Conservation (phyloP, 2,113 vertebrate species). For the Lipophrys pholis region DNA sequence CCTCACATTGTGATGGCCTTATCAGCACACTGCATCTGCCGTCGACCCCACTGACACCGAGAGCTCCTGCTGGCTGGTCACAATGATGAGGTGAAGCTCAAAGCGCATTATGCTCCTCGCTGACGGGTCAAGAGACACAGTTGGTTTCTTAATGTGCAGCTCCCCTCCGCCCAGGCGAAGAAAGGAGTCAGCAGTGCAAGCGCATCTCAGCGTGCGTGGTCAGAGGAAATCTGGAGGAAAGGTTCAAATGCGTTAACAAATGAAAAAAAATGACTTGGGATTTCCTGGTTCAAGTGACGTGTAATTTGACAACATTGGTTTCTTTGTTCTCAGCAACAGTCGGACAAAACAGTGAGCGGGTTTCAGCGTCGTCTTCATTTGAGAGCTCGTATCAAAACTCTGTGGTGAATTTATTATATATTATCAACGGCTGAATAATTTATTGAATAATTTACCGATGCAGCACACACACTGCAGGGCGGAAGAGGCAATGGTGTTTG, state of each 20-base stretch:
- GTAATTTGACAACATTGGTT: background rate
- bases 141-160: background rate
- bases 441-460: conserved; percentile 51
- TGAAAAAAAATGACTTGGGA: background rate
- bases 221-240: background rate
- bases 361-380: conserved; percentile 9
- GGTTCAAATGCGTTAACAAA: background rate
- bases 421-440: conserved; percentile 54
- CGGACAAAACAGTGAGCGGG: background rate
- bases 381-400: conserved; percentile 29
- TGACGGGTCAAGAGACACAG: conserved; percentile 47
- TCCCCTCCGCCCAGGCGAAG: background rate
- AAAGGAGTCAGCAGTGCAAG: background rate
- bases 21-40: too few relatives aligned
- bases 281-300: background rate
- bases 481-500: background rate
- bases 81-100: conserved; percentile 10
- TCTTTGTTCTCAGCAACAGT: background rate
- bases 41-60: background rate
- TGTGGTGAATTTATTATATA: conserved; percentile 46
- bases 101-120: background rate
- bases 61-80: conserved; percentile 28
- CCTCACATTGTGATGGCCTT: too few relatives aligned
- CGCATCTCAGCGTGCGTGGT: background rate
- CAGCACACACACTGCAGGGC: conserved; percentile 7